Conservation (phyloP, 2,888 invertebrate species). For the Phyllotreta cruciferae region DNA sequence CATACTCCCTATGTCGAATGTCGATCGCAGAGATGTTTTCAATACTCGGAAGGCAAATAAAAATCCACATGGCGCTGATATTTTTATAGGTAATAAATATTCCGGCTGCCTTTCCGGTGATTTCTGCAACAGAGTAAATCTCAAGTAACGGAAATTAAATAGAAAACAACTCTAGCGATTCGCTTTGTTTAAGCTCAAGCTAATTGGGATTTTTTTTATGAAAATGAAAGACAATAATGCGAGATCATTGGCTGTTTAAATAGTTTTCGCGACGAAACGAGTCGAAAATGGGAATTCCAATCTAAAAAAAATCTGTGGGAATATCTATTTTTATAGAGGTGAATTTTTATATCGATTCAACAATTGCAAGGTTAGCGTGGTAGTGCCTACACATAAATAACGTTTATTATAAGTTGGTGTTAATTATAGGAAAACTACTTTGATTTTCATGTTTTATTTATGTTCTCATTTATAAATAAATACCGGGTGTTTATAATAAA, state of each 20-base stretch:
- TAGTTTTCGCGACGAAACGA: too few species aligned
- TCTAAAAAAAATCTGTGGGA: too few species aligned
- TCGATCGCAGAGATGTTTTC: constrained; percentile 24
- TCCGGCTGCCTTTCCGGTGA: constrained; percentile 25
- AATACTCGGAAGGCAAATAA: constrained; percentile 32
- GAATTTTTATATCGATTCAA: too few species aligned
- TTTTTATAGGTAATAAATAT: constrained; percentile 35
- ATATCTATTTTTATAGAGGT: too few species aligned
- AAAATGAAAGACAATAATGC: too few species aligned
- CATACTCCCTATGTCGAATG: constrained; percentile 13
- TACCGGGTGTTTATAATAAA: too few species aligned
- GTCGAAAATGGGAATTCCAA: too few species aligned
- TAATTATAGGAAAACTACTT: neutral
- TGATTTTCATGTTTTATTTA: constrained; percentile 1
- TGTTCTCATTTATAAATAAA: neutral
- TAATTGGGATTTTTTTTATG: too few species aligned
- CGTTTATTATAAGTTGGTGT: neutral
- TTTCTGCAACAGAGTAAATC: constrained; percentile 28
- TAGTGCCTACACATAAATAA: too few species aligned
- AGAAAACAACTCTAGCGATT: constrained; percentile 26
- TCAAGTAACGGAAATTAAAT: constrained; percentile 30
- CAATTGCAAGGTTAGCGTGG: too few species aligned
- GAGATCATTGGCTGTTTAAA: too few species aligned
- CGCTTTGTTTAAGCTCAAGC: constrained; percentile 15
- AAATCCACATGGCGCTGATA: constrained; percentile 34